Conservation (phyloP, 2,113 vertebrate genomes). For the Sceloporus tristichus region DNA sequence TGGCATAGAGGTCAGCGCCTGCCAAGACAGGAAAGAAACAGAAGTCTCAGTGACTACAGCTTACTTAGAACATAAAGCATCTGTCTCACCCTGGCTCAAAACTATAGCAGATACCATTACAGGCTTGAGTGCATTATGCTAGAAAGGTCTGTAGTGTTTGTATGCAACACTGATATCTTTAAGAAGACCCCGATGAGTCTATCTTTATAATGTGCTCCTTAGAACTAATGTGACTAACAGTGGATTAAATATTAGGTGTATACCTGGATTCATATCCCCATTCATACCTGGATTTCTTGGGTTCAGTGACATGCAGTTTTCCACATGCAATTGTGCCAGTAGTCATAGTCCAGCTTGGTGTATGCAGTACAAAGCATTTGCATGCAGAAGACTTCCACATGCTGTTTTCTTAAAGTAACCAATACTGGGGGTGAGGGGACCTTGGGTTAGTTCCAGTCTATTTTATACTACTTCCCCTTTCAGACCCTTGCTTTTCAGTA, state of each 20-base stretch:
- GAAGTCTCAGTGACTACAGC: neutral
- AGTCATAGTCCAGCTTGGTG: neutral
- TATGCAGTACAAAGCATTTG: neutral
- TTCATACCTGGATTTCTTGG: neutral
- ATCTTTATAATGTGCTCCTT: neutral
- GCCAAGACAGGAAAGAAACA: neutral
- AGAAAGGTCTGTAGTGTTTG: neutral
- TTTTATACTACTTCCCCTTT: neutral
- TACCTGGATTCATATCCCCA: neutral
- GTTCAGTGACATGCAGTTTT: neutral
- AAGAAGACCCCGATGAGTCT: neutral
- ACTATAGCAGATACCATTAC: neutral
- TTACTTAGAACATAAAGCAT: neutral
- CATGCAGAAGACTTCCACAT: neutral
- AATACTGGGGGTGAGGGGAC: too few species aligned
- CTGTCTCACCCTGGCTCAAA: neutral
- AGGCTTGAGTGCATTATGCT: neutral
- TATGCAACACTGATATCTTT: neutral
- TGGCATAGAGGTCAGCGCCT: slow-evolving; percentile 50
- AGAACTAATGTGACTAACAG: neutral
- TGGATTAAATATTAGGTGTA: neutral
- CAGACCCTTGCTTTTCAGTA: neutral
- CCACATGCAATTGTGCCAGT: neutral
- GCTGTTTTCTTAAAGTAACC: neutral
- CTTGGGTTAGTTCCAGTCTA: neutral